Conservation (phyloP, 2,797 vertebrate genomes). For the Chelon auratus region DNA sequence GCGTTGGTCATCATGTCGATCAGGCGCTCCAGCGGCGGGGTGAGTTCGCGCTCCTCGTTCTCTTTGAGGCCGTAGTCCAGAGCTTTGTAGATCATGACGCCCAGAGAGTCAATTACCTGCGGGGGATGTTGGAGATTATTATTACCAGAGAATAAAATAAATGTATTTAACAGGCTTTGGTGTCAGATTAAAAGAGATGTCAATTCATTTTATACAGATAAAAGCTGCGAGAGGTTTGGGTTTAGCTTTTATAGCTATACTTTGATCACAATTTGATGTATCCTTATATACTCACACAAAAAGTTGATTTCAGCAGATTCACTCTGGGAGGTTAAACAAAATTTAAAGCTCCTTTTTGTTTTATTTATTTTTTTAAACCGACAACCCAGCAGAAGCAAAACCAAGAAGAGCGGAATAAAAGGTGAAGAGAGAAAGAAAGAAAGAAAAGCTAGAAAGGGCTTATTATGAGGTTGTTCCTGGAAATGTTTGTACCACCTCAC, state of each 20-base stretch:
- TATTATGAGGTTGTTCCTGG: too few relatives aligned
- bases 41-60: slow-evolving; percentile 95
- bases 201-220: not conserved
- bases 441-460: not conserved
- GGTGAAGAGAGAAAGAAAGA: not conserved
- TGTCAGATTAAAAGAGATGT: not conserved
- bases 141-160: not conserved
- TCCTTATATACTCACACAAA: not conserved
- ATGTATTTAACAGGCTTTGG: not conserved
- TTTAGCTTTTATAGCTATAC: not conserved
- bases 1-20: slow-evolving; percentile 97
- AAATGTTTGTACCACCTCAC: too few relatives aligned
- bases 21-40: slow-evolving; percentile 93
- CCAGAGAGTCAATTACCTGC: slow-evolving; percentile 95
- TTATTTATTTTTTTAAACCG: too few relatives aligned
- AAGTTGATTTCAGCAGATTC: not conserved
- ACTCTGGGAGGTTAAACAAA: too few relatives aligned
- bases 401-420: too few relatives aligned
- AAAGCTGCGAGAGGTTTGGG: not conserved
- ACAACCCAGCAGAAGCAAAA: too few relatives aligned
- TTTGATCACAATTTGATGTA: not conserved
- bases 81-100: slow-evolving; percentile 98
- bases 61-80: slow-evolving; percentile 98
- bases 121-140: slow-evolving; percentile 3
- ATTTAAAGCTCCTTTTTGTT: too few relatives aligned